Conservation (phyloP, 2,113 vertebrate species). For the Tichodroma muraria region DNA sequence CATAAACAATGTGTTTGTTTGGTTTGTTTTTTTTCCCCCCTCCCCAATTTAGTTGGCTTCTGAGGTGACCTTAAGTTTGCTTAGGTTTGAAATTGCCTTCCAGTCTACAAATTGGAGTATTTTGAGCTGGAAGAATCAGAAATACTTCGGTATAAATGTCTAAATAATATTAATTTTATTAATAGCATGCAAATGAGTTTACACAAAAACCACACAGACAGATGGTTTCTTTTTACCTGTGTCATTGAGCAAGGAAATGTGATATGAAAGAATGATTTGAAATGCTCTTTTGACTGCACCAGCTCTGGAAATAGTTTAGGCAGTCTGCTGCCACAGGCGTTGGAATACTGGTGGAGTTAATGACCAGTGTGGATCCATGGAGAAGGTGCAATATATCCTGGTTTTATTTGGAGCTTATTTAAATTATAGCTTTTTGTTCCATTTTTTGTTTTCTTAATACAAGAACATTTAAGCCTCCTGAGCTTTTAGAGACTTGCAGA, state of each 20-base stretch:
- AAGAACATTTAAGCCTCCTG: not conserved
- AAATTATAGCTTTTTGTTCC: not conserved
- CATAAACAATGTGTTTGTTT: not conserved
- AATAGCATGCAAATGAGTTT: conserved; percentile 44
- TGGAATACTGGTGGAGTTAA: not conserved
- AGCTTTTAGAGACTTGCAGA: not conserved
- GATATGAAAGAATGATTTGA: not conserved
- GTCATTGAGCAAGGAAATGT: not conserved
- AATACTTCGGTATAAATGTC: conserved; percentile 22
- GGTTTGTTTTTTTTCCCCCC: not conserved
- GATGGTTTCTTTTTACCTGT: conserved; percentile 49
- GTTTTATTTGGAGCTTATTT: not conserved
- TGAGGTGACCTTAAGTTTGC: conserved; percentile 40
- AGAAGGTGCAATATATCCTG: not conserved
- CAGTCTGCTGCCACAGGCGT: not conserved
- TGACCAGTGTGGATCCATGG: not conserved
- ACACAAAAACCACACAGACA: conserved; percentile 32
- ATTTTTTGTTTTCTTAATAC: no score
- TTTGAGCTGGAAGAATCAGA: not conserved
- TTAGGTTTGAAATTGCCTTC: not conserved
- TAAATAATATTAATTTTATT: conserved; percentile 44
- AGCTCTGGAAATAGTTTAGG: not conserved
- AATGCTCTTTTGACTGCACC: not conserved
- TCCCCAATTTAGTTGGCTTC: conserved; percentile 35
- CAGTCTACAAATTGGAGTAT: not conserved